Evolutionary conservation across 2,113 vertebrate genomes (phyloP), one percentile per base, ranked within the genome.

Genomic region (Antechinus flavipes): DNA sequence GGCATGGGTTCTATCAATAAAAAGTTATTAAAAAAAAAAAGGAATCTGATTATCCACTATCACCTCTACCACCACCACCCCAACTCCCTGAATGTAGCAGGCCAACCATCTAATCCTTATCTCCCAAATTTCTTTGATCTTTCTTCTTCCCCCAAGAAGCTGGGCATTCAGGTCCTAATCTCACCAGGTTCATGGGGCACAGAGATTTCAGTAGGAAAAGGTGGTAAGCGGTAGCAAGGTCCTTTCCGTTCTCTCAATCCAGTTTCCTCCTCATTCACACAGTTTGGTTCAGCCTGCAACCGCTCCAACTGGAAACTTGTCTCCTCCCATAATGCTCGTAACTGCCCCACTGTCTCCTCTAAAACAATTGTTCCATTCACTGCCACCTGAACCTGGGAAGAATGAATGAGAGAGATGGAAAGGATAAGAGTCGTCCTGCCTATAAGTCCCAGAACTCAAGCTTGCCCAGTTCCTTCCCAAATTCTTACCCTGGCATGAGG

Each of bases 251-350:
- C 98, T 54, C 97, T 93, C 27, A 99, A 98, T 2, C 99, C 99
- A 3, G 42, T 97, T 89, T 99, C 98, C 95, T 99, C 99, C 98
- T 99, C 98, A 25, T 96, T 98, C 58, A 99, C 99, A 84, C 98
- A 99, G 16, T 47, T 50, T 0, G 98, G 98, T 35, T 99, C 98
- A 89, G 99, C 98, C 97, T 99, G 99, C 92, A 99, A 98, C 47
- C 98, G 94, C 95, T 99, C 99, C 96, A 99, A 97, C 93, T 99
- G 99, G 98, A 99, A 99, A 94, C 99, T 99, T 0, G 99, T 99
- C 95, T 99, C 99, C 95, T 99, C 99, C 99, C 99, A 99, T n/a
- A 99, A 49, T 1, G 97, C 98, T 91, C 99, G 98, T 54, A 99
- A 99, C 54, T 95, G 95, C 14, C 99, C 98, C 46, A 99, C 98